Evolutionary conservation across 1,140 invertebrate genomes (phyloP), one percentile per base, ranked within the genome.

Genomic region (Achatina immaculata): DNA sequence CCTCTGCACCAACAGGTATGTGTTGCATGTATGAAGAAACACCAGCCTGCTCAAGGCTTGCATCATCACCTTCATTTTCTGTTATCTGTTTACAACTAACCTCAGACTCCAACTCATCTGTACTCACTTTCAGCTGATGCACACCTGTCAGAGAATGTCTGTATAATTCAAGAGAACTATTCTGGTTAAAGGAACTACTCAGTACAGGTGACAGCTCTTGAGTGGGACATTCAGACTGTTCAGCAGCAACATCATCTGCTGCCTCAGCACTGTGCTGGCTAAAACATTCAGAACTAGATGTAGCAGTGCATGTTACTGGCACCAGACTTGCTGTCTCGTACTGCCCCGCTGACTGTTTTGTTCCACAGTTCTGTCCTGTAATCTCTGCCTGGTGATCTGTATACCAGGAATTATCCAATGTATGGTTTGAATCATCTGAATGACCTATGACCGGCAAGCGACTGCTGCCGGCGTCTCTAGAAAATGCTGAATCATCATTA

Each of bases 11-110:
- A 31, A 48, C 40, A 31, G 36, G 28, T 7, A 36, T 66, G 19
- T 9, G 11, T 55, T 78, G 76, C 36, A 31, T 78, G 40, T 78
- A 68, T 1, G 76, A 78, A 68, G 62, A 66, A 1, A 76, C 16
- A 16, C 42, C 36, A 1, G 1, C 55, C 28, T 31, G n/a, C 1
- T 62, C 1, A 31, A 31, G 6, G 58, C 3, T 62, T 9, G 1
- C 7, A 2, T 31, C 4, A 6, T n/a, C 7, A 16, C 21, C 31
- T 11, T 34, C 4, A 21, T 31, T 34, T 31, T 6, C n/a, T 6
- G 4, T 34, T 31, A 34, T 28, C 6, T 62, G 58, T 28, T 28
- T 19, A 62, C 16, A 62, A 16, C n/a, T 14, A 62, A 28, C 28
- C 4, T 62, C 58, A 62, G 58, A 19, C 6, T 62, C n/a, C 21